These are phyloP conservation scores for Orthosia incerta DNA, from an alignment of 2,888 invertebrate genomes.

Conservation along the genomic window DNA sequence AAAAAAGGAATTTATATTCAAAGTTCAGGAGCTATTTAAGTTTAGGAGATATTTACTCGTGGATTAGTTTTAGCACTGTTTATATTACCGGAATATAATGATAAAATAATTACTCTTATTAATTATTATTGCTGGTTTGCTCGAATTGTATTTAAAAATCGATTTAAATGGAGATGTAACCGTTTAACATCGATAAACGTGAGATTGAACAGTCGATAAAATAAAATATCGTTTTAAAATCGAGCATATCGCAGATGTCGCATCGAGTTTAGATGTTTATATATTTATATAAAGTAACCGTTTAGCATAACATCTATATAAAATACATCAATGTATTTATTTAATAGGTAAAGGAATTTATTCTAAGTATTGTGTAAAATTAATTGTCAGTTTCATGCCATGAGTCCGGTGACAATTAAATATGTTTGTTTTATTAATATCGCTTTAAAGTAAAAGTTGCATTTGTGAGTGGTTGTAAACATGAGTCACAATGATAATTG, in stretches of 20 bases:
- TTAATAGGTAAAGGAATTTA: conserved; percentile 76
- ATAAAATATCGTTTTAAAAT: conserved; percentile 32
- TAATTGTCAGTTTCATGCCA: conserved; percentile 86
- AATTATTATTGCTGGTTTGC: too few species aligned
- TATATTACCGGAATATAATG: conserved; percentile 43
- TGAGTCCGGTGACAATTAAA: conserved; percentile 83
- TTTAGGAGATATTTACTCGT: conserved; percentile 27
- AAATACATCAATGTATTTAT: conserved; percentile 80
- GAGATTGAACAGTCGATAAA: conserved; percentile 10
- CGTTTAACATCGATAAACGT: conserved; percentile 10
- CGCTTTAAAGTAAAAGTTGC: conserved; percentile 88
- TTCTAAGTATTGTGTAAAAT: conserved; percentile 76
- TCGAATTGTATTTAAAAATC: conserved; percentile 31
- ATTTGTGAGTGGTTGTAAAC: conserved; percentile 90
- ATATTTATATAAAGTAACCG: conserved; percentile 60
- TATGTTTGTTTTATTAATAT: conserved; percentile 84
- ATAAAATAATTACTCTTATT: too few species aligned
- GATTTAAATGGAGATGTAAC: conserved; percentile 2
- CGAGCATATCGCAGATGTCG: conserved; percentile 37
- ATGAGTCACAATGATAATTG: conserved; percentile 85
- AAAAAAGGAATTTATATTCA: conserved; percentile 28
- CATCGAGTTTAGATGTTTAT: conserved; percentile 51
- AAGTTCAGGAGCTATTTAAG: conserved; percentile 26
- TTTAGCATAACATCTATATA: conserved; percentile 58
- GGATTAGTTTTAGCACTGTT: conserved; percentile 39